Evolutionary conservation across 2,113 vertebrate species (phyloP), one percentile per base, ranked within the genome.

Genomic region (Coreoperca whiteheadi): DNA sequence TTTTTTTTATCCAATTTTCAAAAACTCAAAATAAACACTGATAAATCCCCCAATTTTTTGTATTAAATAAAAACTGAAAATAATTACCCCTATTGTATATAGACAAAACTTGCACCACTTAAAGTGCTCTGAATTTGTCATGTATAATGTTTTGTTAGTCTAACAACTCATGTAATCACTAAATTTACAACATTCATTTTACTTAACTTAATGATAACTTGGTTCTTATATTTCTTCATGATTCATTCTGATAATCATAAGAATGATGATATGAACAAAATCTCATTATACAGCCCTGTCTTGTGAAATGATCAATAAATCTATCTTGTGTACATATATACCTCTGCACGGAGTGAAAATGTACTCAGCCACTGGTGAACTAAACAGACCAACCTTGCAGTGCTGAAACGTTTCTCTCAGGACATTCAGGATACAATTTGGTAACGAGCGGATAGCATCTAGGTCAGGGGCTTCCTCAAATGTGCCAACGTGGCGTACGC

Each of bases 381-480:
- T 1, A 4, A 73, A 72, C 25, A 32, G 20, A 53, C 74, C 18
- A 56, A 99, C 98, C 96, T 97, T 99, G 92, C 98, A 99, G 90
- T 99, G 97, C 28, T 94, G 94, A 88, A 99, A 99, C 0, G 96
- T 96, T 88, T 94, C 95, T 92, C 93, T 97, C 14, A 99, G 87
- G 20, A 99, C 69, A 3, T 95, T 94, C n/a, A 99, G 95, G 51
- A 97, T 77, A 0, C 95, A 97, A 34, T 93, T 74, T 0, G 97
- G 97, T 3, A 99, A 95, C 25, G 97, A 97, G 61, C 94, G 96
- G 74, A 99, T 92, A 21, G 88, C 90, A 28, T 91, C 88, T 48
- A 98, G 89, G 34, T 94, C 70, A 48, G 96, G 50, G 0, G 91
- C 48, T 60, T 96, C 95, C 18, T 96, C 95, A 53, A 96, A 88